Conservation (phyloP, 2,797 vertebrate species). For the Poeciliopsis infans region DNA sequence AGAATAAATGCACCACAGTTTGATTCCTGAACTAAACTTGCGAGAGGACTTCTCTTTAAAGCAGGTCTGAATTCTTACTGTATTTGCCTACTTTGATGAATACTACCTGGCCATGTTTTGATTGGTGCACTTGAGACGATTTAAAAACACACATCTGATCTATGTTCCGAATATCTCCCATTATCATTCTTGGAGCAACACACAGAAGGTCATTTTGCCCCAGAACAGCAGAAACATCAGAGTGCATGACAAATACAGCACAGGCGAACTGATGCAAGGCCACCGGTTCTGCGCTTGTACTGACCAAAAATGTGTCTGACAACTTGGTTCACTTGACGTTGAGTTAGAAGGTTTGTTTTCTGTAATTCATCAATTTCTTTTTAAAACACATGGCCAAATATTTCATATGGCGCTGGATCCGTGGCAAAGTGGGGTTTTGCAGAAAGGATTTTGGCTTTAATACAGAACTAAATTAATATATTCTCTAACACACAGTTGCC, state of each 20-base stretch:
- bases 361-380: slow-evolving; percentile 40
- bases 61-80: slow-evolving; percentile 37
- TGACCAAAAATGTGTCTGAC: slow-evolving; percentile 17
- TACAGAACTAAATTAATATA: slow-evolving; percentile 4
- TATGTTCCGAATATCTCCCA: slow-evolving; percentile 13
- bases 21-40: slow-evolving; percentile 32
- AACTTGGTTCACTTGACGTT: slow-evolving; percentile 31
- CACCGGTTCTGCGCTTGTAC: slow-evolving; percentile 11
- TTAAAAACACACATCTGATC: slow-evolving; percentile 46
- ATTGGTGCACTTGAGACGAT: slow-evolving; percentile 55
- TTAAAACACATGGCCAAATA: slow-evolving; percentile 23
- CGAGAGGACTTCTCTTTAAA: slow-evolving; percentile 35
- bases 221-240: slow-evolving; percentile 19
- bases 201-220: slow-evolving; percentile 29
- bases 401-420: slow-evolving; percentile 19
- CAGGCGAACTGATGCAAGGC: slow-evolving; percentile 10
- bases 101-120: slow-evolving; percentile 45
- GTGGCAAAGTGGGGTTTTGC: slow-evolving; percentile 3
- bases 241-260: slow-evolving; percentile 33
- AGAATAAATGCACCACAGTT: slow-evolving; percentile 19
- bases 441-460: slow-evolving; percentile 4
- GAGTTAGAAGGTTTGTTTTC: slow-evolving; percentile 22
- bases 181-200: slow-evolving; percentile 25
- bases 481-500: slow-evolving; percentile 11
- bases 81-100: slow-evolving; percentile 53